phyloP scores from a whole-genome alignment of 2,888 invertebrate species.

The Macaria liturata region DNA sequence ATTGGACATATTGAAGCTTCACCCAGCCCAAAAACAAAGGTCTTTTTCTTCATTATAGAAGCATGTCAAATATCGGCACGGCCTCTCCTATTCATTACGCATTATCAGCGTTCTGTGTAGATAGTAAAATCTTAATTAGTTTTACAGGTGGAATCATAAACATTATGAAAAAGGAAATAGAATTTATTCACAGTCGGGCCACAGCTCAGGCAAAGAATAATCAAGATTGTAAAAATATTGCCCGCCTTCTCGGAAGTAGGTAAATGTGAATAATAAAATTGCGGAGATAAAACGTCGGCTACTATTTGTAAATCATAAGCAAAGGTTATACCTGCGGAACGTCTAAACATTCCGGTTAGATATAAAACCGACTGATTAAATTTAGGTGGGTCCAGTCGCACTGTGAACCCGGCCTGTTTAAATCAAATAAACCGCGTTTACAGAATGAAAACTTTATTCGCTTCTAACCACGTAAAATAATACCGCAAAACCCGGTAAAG shows the following conservation, averaged over 20 bases:
- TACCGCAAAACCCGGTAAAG: slow-evolving; percentile 53
- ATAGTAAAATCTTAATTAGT: too few relatives aligned
- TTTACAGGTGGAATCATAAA: too few relatives aligned
- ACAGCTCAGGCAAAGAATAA: slow-evolving; percentile 14
- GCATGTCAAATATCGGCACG: too few relatives aligned
- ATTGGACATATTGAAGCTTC: slow-evolving; percentile 5
- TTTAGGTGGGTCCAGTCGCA: slow-evolving; percentile 40
- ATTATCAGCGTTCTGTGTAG: too few relatives aligned
- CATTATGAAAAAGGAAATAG: too few relatives aligned
- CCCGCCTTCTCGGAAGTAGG: slow-evolving; percentile 6
- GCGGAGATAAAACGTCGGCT: slow-evolving; percentile 12
- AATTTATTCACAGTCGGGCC: too few relatives aligned
- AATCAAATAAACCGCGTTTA: slow-evolving; percentile 60
- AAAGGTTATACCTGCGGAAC: slow-evolving; percentile 29
- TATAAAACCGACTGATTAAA: slow-evolving; percentile 45
- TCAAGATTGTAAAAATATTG: slow-evolving; percentile 11
- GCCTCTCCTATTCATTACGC: too few relatives aligned
- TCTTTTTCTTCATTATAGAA: too few relatives aligned
- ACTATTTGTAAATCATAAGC: slow-evolving; percentile 20
- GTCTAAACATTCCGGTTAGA: slow-evolving; percentile 43
- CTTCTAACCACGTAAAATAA: slow-evolving; percentile 56
- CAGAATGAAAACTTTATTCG: slow-evolving; percentile 56
- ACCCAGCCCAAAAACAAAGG: neutral
- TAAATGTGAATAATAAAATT: slow-evolving; percentile 18
- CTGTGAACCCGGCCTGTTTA: slow-evolving; percentile 44